Conservation (phyloP, 92 coral and sea anemone species). For the Ricordea florida region DNA sequence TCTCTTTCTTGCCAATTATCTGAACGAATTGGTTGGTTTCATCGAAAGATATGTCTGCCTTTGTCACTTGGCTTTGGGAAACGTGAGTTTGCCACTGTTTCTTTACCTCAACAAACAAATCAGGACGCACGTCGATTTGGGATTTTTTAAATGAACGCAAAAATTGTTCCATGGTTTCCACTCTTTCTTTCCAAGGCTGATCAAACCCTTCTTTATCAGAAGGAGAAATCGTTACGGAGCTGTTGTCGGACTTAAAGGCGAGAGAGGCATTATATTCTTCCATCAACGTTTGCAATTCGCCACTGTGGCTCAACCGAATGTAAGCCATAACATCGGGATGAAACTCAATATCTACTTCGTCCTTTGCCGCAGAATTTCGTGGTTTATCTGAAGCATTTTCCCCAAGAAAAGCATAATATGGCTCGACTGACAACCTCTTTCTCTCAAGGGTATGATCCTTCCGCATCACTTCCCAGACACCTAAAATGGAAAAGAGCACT, state of each 20-base stretch:
- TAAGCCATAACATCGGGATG: constrained; percentile 1
- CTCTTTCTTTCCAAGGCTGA: neutral
- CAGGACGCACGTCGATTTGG: neutral
- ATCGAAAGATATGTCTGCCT: neutral
- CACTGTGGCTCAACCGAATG: neutral
- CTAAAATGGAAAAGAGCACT: constrained; percentile 11
- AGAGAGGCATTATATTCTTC: neutral
- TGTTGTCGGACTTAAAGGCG: neutral
- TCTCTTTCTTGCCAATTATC: constrained; percentile 11
- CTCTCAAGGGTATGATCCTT: constrained; percentile 24
- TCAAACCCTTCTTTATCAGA: neutral
- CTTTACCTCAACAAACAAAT: neutral
- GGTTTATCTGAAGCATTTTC: neutral
- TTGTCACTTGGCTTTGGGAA: neutral
- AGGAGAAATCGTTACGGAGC: neutral
- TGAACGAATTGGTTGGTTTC: neutral
- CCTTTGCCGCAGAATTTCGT: neutral
- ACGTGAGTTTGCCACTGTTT: no score
- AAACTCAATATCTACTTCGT: neutral
- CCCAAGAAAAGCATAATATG: constrained; percentile 44
- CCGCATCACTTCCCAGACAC: constrained; percentile 24
- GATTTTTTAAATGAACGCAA: neutral
- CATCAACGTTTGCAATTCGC: neutral
- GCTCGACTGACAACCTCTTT: constrained; percentile 2
- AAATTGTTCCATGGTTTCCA: neutral